A percentile compares a stretch with the other conserved stretches of the same genome.
phyloP scores from a whole-genome alignment of 2,888 invertebrate species.

The Drosophila recens region DNA sequence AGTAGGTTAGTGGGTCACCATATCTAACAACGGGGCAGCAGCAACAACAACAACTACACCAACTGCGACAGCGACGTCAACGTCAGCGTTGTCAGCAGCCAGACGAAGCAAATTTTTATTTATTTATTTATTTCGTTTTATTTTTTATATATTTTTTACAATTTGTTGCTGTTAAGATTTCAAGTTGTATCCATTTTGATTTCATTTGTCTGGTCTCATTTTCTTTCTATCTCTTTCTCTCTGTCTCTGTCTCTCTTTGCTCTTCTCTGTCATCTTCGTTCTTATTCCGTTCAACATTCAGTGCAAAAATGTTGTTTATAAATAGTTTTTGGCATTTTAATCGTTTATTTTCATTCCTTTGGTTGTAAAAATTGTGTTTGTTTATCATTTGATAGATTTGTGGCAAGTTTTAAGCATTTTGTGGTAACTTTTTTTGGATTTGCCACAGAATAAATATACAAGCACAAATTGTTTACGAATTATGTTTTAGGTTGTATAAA shows the following conservation, averaged over 20 bases:
- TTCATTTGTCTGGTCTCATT: constrained; percentile 34
- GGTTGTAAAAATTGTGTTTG: constrained; percentile 26
- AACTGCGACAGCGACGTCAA: constrained; percentile 38
- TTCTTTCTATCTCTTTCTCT: neutral
- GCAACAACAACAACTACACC: constrained; percentile 46
- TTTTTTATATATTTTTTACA: constrained; percentile 21
- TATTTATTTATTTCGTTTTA: constrained; percentile 35
- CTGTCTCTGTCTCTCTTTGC: no score
- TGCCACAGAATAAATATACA: constrained; percentile 14
- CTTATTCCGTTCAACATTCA: constrained; percentile 27
- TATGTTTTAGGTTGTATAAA: constrained; percentile 13
- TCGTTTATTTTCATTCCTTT: constrained; percentile 23
- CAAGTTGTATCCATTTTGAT: constrained; percentile 32
- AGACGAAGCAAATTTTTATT: constrained; percentile 53
- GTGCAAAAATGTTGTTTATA: constrained; percentile 43
- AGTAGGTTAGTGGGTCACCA: constrained; percentile 93
- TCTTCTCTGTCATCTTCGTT: constrained; percentile 3
- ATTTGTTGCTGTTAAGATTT: constrained; percentile 35
- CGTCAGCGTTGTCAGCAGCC: constrained; percentile 53
- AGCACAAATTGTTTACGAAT: constrained; percentile 9
- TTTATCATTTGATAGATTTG: constrained; percentile 24
- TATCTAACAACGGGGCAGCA: constrained; percentile 80
- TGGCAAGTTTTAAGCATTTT: constrained; percentile 14
- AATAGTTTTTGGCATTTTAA: constrained; percentile 40
- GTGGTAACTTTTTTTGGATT: constrained; percentile 17